phyloP scores from a whole-genome alignment of 2,113 vertebrate genomes.

The Sakesphorus luctuosus region DNA sequence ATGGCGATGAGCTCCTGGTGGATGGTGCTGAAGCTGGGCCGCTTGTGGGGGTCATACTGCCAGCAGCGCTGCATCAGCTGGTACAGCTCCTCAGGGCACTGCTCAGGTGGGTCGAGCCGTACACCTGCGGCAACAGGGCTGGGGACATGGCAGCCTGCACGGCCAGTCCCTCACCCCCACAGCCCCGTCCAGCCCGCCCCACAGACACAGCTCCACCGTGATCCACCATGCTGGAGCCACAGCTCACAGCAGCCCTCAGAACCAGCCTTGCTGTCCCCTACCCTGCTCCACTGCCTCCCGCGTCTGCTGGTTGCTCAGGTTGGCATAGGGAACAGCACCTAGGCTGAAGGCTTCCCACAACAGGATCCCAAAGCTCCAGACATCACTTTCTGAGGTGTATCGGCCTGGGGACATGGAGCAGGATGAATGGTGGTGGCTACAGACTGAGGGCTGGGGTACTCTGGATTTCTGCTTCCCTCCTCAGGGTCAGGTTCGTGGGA shows the following conservation, averaged over 20 bases:
- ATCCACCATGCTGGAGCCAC: rapidly evolving
- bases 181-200: rapidly evolving
- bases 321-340: slow-evolving; percentile 86
- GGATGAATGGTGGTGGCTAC: rapidly evolving
- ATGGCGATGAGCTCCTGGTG: slow-evolving; percentile 80
- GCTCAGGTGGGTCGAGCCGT: slow-evolving; percentile 82
- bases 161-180: rapidly evolving
- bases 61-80: slow-evolving; percentile 90
- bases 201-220: rapidly evolving
- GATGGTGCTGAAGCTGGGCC: slow-evolving; percentile 84
- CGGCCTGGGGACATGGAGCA: slow-evolving; percentile 76
- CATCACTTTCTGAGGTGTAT: slow-evolving; percentile 91
- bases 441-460: not conserved
- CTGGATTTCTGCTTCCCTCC: not conserved
- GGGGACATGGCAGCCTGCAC: not conserved
- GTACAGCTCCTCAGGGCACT: slow-evolving; percentile 86
- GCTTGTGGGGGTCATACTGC: slow-evolving; percentile 84
- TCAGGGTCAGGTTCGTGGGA: rapidly evolving
- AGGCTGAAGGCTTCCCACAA: slow-evolving; percentile 95
- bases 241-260: not conserved
- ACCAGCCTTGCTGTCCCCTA: not conserved
- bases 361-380: slow-evolving; percentile 95
- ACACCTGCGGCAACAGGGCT: slow-evolving; percentile 72
- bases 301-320: slow-evolving; percentile 91
- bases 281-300: slow-evolving; percentile 90